phyloP scores from a whole-genome alignment of 1,140 invertebrate species.

The Penaeus indicus region DNA sequence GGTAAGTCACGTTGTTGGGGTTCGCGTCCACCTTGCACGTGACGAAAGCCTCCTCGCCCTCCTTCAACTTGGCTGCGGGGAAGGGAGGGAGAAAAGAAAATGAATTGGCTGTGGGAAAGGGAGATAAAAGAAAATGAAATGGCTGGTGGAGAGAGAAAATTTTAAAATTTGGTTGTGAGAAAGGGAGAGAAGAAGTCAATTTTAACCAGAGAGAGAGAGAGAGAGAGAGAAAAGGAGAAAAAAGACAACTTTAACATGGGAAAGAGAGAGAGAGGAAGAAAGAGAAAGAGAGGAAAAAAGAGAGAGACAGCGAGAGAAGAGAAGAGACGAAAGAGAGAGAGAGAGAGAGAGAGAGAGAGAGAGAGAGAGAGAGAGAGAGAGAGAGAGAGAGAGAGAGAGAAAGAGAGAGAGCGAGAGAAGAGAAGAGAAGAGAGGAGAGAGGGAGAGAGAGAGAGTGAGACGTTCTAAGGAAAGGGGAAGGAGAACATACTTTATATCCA shows the following conservation, averaged over 20 bases:
- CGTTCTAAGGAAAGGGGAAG: neutral
- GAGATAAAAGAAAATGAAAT: neutral
- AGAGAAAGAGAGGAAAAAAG: neutral
- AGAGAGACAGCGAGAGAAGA: neutral
- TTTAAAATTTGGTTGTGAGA: too few relatives aligned
- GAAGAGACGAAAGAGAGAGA: too few relatives aligned
- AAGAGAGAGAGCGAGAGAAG: too few relatives aligned
- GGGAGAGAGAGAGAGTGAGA: neutral
- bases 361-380: too few relatives aligned
- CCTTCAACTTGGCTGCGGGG: conserved; percentile 75
- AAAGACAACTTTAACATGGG: neutral
- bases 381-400: too few relatives aligned
- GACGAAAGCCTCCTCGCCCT: conserved; percentile 85
- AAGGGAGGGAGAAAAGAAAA: neutral
- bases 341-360: too few relatives aligned
- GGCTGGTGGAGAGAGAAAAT: too few relatives aligned
- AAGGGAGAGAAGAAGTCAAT: too few relatives aligned
- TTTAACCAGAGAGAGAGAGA: too few relatives aligned
- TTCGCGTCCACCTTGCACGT: conserved; percentile 90
- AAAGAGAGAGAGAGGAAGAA: neutral
- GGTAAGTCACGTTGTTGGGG: conserved; percentile 82
- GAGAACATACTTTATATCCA: neutral
- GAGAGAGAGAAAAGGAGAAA: too few relatives aligned
- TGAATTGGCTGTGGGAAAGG: neutral
- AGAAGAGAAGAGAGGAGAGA: neutral